Percentiles rank a stretch among this genome's conserved stretches.
Conservation (phyloP, 2,797 vertebrate species). For the Scomberomorus guttatus region DNA sequence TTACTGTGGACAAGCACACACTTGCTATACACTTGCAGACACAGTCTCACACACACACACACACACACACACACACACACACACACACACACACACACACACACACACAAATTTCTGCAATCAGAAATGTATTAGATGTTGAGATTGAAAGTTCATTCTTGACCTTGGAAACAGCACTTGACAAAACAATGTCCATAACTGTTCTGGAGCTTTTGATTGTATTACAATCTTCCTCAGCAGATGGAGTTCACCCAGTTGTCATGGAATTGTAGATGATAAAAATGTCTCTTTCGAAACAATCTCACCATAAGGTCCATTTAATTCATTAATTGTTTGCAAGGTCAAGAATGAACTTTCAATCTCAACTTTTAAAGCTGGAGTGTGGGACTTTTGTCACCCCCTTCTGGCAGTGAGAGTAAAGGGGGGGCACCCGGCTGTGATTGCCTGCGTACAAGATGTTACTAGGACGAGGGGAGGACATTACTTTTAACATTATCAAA, state of each 20-base stretch:
- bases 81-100: not conserved
- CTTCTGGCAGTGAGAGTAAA: too few relatives aligned
- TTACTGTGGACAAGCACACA: conserved; percentile 46
- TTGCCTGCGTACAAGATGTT: too few relatives aligned
- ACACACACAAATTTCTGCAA: not conserved
- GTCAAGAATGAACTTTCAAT: not conserved
- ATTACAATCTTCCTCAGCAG: not conserved
- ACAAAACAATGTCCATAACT: not conserved
- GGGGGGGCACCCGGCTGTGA: too few relatives aligned
- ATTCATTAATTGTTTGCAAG: not conserved
- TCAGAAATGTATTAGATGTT: not conserved
- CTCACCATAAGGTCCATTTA: not conserved
- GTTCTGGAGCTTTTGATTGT: not conserved
- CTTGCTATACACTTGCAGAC: conserved; percentile 14
- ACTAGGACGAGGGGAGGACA: too few relatives aligned
- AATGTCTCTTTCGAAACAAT: not conserved
- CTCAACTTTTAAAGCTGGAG: too few relatives aligned
- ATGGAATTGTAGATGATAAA: too few relatives aligned
- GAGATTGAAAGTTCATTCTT: not conserved
- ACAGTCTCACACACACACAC: conserved; percentile 3
- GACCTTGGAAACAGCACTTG: not conserved
- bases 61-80: not conserved
- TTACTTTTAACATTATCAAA: too few relatives aligned
- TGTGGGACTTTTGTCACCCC: too few relatives aligned
- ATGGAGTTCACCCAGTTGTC: not conserved